phyloP scores from a whole-genome alignment of 2,888 invertebrate genomes.

The Nephrocerus scutellatus region DNA sequence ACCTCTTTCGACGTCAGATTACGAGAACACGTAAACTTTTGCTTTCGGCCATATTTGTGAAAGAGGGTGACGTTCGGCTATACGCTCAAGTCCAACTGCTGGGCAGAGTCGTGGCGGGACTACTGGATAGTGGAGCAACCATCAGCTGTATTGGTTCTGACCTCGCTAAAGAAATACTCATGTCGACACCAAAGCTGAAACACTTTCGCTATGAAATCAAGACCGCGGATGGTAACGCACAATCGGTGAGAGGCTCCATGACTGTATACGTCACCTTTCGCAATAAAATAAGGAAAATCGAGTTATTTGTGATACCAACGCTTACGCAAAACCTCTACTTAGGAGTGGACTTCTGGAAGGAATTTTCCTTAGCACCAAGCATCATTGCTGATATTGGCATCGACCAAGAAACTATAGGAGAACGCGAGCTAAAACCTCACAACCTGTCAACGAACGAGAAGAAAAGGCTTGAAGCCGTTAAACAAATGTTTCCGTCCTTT shows the following conservation, averaged over 20 bases:
- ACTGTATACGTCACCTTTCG: constrained; percentile 8
- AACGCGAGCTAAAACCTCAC: constrained; percentile 4
- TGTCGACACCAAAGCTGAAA: not conserved
- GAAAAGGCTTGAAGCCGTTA: not conserved
- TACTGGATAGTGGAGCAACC: constrained; percentile 16
- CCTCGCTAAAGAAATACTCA: constrained; percentile 4
- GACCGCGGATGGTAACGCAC: constrained; percentile 14
- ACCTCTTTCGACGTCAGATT: constrained; percentile 5
- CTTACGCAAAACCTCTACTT: no score
- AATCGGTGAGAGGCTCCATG: constrained; percentile 8
- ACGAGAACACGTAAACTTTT: not conserved
- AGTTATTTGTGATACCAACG: no score
- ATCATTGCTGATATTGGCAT: no score
- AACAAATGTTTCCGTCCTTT: constrained; percentile 15
- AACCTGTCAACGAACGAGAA: constrained; percentile 1
- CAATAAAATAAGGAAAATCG: no score
- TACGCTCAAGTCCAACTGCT: constrained; percentile 6
- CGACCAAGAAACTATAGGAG: no score
- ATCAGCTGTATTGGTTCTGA: constrained; percentile 12
- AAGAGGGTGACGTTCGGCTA: constrained; percentile 12
- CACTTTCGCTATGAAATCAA: constrained; percentile 3
- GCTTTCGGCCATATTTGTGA: constrained; percentile 1
- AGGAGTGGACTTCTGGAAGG: no score
- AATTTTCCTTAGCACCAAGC: constrained; percentile 3
- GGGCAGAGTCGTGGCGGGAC: not conserved